Base-by-base conservation (phyloP, 1,140 invertebrate genomes). In the Conopomorpha cramerella region DNA sequence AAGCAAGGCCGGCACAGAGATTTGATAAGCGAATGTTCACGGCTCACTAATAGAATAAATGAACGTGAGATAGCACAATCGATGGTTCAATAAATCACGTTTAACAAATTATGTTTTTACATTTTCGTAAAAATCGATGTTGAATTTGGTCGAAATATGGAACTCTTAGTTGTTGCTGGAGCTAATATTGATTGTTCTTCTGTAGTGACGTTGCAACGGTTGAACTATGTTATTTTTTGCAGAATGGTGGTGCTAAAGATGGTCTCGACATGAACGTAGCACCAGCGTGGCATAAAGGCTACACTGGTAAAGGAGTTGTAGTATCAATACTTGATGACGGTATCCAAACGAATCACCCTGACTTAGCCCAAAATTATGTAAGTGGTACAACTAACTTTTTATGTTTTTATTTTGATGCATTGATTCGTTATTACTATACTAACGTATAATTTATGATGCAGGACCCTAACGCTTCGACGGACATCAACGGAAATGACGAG, bases 261-360 rank as follows among this genome's bases (percentile, higher is more conserved):
- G 92, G 93, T 2, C 86, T 89, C 49, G 96, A 98, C 64, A 98
- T 98, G 94, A 98, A 98, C 71, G 87, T 99, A 17, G 85, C 84
- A 1, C 88, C 92, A 2, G 96, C 95, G 0, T 99, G 95, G 95
- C 84, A 90, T 46, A 91, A 91, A 73, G 95, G 94, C 0, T 96
- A 95, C 60, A 96, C 95, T 0, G 96, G 96, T 10, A 95, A 93
- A 74, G 91, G 92, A 10, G 91, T 98, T 1, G 94, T 97, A 0
- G 91, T 98, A 2, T 96, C 95, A 15, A 96, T 99, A 55, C 76
- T 98, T 12, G 96, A 98, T 68, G 96, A 99, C 64, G 96, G 93
- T 38, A 93, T 96, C 41, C 93, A 96, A 72, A 93, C 91, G 14
- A 95, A 95, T 79, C 94, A 96, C 80, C 93, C 93, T 0, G 95